Evolutionary conservation across 2,113 vertebrate genomes (phyloP).

Genomic region (Lycaon pictus): DNA sequence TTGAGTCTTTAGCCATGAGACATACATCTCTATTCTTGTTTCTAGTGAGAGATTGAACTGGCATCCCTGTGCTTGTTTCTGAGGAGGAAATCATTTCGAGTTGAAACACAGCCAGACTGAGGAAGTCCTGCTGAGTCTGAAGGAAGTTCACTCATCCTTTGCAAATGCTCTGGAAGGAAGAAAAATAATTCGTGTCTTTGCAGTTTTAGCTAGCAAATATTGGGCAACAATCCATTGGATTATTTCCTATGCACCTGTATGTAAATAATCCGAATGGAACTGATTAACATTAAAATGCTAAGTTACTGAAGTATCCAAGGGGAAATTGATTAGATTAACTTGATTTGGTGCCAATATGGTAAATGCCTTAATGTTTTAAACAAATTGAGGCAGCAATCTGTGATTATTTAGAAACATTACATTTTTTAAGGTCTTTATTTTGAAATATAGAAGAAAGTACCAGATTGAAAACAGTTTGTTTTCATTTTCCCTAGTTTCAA

Average conservation of each 20-base stretch:
- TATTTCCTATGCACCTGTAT: conserved; percentile 77
- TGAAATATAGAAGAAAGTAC: conserved; percentile 57
- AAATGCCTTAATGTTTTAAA: conserved; percentile 79
- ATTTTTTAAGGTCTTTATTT: conserved; percentile 38
- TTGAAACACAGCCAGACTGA: conserved; percentile 71
- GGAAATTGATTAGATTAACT: conserved; percentile 75
- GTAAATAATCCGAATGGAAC: conserved; percentile 66
- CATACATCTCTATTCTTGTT: conserved; percentile 62
- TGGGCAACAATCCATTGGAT: conserved; percentile 43
- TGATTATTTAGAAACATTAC: conserved; percentile 62
- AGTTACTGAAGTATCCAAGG: conserved; percentile 75
- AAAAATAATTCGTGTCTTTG: conserved; percentile 57
- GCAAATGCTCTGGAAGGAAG: conserved; percentile 71
- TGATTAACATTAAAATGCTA: conserved; percentile 78
- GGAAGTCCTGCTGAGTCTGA: conserved; percentile 74
- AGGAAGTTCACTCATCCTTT: conserved; percentile 78
- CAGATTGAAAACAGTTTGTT: conserved; percentile 37
- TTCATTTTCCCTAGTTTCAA: conserved; percentile 45
- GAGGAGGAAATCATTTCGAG: conserved; percentile 72
- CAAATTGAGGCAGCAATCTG: conserved; percentile 72
- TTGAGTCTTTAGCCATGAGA: conserved; percentile 61
- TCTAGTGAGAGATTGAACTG: conserved; percentile 69
- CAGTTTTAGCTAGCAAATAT: conserved; percentile 63
- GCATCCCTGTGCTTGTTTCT: conserved; percentile 66
- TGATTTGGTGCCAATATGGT: conserved; percentile 70